Evolutionary conservation across 1,140 invertebrate genomes (phyloP), one percentile per base, ranked within the genome.

Genomic region (Anagrus nilaparvatae): DNA sequence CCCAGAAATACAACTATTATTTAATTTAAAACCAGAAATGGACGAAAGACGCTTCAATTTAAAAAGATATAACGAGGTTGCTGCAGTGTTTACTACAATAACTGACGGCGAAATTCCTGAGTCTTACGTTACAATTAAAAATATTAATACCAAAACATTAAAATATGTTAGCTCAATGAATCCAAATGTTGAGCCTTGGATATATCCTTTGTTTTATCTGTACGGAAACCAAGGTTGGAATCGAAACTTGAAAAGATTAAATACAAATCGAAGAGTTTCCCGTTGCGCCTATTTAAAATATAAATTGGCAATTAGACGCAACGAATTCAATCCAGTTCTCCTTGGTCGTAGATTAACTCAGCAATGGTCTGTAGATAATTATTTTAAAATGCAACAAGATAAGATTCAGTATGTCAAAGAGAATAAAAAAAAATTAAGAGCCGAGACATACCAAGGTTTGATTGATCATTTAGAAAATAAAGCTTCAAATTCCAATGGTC

Each of bases 71-170:
- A 50, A 50, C 40, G 38, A 47, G 43, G 48, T 50, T 13, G 43
- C 49, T 23, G 42, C 45, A n/a, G 40, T 50, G 12, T 50, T 50
- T 24, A 40, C 41, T 24, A 48, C 46, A 17, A 51, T 32, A 9
- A 38, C 41, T 29, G 40, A 46, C 30, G 44, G 46, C 12, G 50
- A 51, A 35, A 51, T 51, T 34, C 46, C 46, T 17, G 43, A 51
- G 30, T 39, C 40, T 13, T 51, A 46, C 12, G 47, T 51, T n/a
- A 38, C 33, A 18, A 40, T 51, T 23, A 40, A 30, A 7, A 39
- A 43, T 18, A 49, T 39, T 43, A 32, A 9, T 2, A 38, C 36
- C 25, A 41, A 43, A 41, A 10, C n/a, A 46, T 21, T 49, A 21
- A 8, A 42, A 37, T 14, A 9, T 18, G 43, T 39, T 8, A 33